phyloP scores from a whole-genome alignment of 2,113 vertebrate genomes.

The Colistium nudipinnis region DNA sequence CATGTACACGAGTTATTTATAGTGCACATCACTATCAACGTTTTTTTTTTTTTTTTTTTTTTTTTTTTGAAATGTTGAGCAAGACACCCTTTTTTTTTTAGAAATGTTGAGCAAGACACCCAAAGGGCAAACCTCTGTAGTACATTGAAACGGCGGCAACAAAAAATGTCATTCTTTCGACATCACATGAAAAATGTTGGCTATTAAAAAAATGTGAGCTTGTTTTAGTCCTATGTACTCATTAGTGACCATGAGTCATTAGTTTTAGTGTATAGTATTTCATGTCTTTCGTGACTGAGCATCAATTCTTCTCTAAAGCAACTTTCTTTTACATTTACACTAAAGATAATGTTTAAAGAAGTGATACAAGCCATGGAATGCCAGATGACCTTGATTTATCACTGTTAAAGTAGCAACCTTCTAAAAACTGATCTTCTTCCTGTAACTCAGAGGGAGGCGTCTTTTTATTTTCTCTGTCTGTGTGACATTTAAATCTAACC shows the following conservation, averaged over 20 bases:
- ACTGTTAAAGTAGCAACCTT: no score
- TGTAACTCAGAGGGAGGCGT: neutral
- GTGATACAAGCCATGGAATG: no score
- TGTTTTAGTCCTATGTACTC: no score
- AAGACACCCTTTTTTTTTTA: no score
- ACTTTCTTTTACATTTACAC: neutral
- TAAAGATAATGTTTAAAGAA: neutral
- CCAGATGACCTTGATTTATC: no score
- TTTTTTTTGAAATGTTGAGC: no score
- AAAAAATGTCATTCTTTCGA: neutral
- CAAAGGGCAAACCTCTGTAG: neutral
- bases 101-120: no score
- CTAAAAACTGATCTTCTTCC: neutral
- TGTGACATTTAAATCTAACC: conserved; percentile 24
- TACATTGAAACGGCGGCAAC: neutral
- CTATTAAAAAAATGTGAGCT: neutral
- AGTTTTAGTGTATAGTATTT: neutral
- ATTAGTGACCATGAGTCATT: neutral
- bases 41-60: no score
- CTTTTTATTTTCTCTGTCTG: conserved; percentile 6
- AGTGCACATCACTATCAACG: no score
- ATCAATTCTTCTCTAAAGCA: neutral
- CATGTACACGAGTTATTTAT: no score
- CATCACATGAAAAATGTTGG: conserved; percentile 1
- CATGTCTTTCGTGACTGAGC: no score